Percentiles rank a stretch among this genome's conserved stretches.
These are phyloP conservation scores for Prorops nasuta DNA, from an alignment of 1,140 invertebrate species.

Conservation along the genomic window DNA sequence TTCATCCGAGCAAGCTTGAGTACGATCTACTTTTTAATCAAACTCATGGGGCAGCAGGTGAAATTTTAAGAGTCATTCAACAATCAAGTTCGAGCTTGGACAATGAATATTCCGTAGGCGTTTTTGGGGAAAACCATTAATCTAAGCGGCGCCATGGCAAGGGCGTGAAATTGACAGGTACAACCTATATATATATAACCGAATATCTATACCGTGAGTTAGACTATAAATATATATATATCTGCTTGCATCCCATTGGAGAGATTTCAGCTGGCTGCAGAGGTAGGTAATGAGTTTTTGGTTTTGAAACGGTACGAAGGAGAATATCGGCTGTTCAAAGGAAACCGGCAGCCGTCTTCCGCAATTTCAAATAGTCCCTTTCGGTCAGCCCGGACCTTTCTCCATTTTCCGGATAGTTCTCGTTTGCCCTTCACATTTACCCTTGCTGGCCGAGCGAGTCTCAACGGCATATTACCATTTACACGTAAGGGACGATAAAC, in stretches of 20 bases:
- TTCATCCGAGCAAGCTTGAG: too few relatives aligned
- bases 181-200: too few relatives aligned
- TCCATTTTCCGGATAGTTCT: slow-evolving; percentile 24
- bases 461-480: too few relatives aligned
- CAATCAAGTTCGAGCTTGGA: too few relatives aligned
- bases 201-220: too few relatives aligned
- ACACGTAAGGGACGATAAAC: slow-evolving; percentile 20
- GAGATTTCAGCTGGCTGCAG: slow-evolving; percentile 19
- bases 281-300: slow-evolving; percentile 32
- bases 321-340: slow-evolving; percentile 27
- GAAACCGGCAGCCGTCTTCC: slow-evolving; percentile 21
- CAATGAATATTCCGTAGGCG: slow-evolving; percentile 5
- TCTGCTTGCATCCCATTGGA: too few relatives aligned
- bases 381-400: slow-evolving; percentile 23
- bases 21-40: too few relatives aligned
- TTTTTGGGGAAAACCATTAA: slow-evolving; percentile 25
- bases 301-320: slow-evolving; percentile 15
- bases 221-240: too few relatives aligned
- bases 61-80: too few relatives aligned
- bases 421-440: slow-evolving; percentile 6
- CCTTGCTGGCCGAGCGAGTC: neutral
- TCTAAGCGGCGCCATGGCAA: slow-evolving; percentile 11
- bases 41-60: too few relatives aligned
- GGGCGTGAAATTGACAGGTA: slow-evolving; percentile 32
- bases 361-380: slow-evolving; percentile 26